Evolutionary conservation across 2,113 vertebrate species (phyloP).

Genomic region (Motacilla tschutschensis): DNA sequence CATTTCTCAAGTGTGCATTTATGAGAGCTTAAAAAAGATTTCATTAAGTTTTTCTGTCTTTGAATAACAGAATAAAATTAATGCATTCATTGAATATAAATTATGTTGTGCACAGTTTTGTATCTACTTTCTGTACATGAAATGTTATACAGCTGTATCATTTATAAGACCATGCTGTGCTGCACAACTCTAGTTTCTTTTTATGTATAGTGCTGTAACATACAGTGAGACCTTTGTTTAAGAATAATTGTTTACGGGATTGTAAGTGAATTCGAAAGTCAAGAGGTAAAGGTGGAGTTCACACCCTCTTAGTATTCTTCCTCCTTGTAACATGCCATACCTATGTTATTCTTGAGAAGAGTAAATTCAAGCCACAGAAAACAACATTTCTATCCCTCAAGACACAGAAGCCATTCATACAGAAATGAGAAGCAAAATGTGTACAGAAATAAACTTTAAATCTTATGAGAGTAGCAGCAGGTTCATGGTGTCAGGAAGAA

Average conservation of each 20-base stretch:
- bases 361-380: slow-evolving; percentile 14
- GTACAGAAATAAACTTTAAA: slow-evolving; percentile 51
- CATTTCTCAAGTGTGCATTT: slow-evolving; percentile 1
- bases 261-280: slow-evolving; percentile 18
- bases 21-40: slow-evolving; percentile 48
- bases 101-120: slow-evolving; percentile 37
- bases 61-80: slow-evolving; percentile 45
- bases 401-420: slow-evolving; percentile 40
- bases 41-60: slow-evolving; percentile 24
- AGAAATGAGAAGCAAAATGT: slow-evolving; percentile 29
- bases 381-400: slow-evolving; percentile 12
- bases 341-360: neutral
- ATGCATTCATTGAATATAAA: slow-evolving; percentile 22
- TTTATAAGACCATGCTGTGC: neutral
- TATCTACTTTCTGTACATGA: slow-evolving; percentile 37
- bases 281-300: neutral
- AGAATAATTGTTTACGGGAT: neutral
- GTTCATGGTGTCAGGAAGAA: slow-evolving; percentile 43
- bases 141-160: neutral
- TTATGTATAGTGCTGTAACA: neutral
- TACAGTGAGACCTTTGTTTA: slow-evolving; percentile 5
- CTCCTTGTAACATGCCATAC: neutral
- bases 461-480: slow-evolving; percentile 49
- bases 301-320: neutral
- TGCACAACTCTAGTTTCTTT: neutral